Conservation (phyloP, 23 tunicate species). For the Trididemnum miniatum region DNA sequence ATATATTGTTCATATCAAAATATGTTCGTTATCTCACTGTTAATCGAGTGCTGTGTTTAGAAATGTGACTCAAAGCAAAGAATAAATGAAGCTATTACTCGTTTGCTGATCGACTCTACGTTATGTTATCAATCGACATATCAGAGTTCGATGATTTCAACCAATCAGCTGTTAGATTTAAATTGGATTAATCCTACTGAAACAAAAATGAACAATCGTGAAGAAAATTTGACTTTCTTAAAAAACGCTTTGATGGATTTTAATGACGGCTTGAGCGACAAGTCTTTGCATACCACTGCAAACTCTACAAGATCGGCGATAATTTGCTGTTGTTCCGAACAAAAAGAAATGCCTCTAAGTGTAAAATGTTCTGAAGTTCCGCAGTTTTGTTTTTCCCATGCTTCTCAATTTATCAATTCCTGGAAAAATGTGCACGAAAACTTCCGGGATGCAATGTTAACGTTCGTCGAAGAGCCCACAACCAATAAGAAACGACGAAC, state of each 20-base stretch:
- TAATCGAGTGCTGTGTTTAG: slow-evolving; percentile 38
- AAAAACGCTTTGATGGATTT: slow-evolving; percentile 17
- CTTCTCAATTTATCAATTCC: not conserved
- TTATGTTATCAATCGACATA: not conserved
- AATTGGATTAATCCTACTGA: slow-evolving; percentile 31
- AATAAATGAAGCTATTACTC: slow-evolving; percentile 56
- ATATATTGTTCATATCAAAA: no score
- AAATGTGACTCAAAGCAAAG: slow-evolving; percentile 41
- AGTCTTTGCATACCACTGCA: no score
- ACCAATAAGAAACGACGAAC: not conserved
- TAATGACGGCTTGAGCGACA: no score
- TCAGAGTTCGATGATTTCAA: not conserved
- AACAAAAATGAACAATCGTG: not conserved
- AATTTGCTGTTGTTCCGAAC: not conserved
- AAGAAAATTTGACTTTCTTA: slow-evolving; percentile 17
- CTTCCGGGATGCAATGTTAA: no score
- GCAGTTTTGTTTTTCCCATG: slow-evolving; percentile 3
- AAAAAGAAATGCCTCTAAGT: not conserved
- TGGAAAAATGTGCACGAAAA: slow-evolving; percentile 10
- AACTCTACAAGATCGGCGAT: no score
- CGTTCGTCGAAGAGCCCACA: not conserved
- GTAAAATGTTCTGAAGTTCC: not conserved
- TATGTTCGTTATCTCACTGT: no score
- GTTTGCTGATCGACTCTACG: slow-evolving; percentile 21
- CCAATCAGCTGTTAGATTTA: no score